phyloP scores from a whole-genome alignment of 1,140 invertebrate species.

The Callitettix versicolor region DNA sequence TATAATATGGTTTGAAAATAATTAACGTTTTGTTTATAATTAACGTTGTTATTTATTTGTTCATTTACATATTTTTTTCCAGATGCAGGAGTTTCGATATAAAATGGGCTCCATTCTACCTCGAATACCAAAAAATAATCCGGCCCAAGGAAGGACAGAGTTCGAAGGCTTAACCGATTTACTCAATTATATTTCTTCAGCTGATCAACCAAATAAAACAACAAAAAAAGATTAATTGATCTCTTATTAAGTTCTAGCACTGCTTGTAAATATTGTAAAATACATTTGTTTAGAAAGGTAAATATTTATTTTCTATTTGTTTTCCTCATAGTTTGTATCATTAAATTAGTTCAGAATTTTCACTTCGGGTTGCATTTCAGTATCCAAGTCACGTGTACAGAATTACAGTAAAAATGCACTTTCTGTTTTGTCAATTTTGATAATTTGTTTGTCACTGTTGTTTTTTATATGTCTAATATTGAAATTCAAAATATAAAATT shows the following conservation, averaged over 20 bases:
- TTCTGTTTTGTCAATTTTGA: too few relatives aligned
- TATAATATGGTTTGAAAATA: too few relatives aligned
- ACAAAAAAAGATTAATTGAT: not conserved
- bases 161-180: constrained; percentile 74
- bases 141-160: constrained; percentile 72
- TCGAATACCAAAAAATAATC: constrained; percentile 57
- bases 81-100: constrained; percentile 58
- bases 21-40: too few relatives aligned
- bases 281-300: not conserved
- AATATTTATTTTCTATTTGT: not conserved
- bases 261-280: not conserved
- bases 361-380: too few relatives aligned
- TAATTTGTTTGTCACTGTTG: too few relatives aligned
- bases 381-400: too few relatives aligned
- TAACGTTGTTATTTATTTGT: too few relatives aligned
- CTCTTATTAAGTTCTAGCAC: not conserved
- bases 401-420: too few relatives aligned
- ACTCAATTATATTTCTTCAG: constrained; percentile 59
- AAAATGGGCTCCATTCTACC: constrained; percentile 47
- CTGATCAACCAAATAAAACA: not conserved
- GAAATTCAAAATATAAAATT: too few relatives aligned
- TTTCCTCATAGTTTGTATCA: not conserved
- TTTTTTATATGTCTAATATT: too few relatives aligned
- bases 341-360: too few relatives aligned
- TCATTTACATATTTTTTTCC: too few relatives aligned